These are phyloP conservation scores for Betta splendens DNA, from an alignment of 2,797 vertebrate species.

Conservation along the genomic window DNA sequence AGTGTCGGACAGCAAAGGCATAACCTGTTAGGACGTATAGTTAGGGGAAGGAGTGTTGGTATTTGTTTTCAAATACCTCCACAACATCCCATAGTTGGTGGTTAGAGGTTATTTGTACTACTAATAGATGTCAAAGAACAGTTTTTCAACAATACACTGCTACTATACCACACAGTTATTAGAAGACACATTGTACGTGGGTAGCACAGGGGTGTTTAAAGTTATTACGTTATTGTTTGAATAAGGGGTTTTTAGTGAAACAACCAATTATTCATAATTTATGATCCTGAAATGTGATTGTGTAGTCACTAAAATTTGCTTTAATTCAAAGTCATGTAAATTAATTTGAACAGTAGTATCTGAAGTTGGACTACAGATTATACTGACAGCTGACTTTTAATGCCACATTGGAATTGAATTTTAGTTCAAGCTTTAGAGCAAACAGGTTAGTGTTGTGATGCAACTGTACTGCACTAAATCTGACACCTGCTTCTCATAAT, in stretches of 20 bases:
- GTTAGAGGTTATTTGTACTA: neutral
- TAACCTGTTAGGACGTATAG: constrained; percentile 21
- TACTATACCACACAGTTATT: neutral
- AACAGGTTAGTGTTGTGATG: neutral
- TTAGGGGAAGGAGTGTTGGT: constrained; percentile 27
- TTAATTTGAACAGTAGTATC: constrained; percentile 1
- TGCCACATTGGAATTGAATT: constrained; percentile 1
- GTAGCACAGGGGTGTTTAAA: neutral
- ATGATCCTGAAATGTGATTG: constrained; percentile 1
- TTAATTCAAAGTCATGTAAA: neutral
- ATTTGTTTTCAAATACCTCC: constrained; percentile 35
- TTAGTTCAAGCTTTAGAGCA: constrained; percentile 10
- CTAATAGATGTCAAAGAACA: neutral
- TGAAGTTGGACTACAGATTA: neutral
- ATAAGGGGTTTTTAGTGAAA: neutral
- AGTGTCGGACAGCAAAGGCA: constrained; percentile 49
- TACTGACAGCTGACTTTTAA: constrained; percentile 1
- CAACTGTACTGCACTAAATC: neutral
- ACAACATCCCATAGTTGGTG: constrained; percentile 26
- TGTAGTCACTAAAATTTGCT: neutral
- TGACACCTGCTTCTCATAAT: neutral
- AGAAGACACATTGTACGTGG: neutral
- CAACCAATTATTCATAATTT: neutral
- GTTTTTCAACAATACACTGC: neutral
- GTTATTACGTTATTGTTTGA: neutral